A percentile compares a stretch with the other conserved stretches of the same genome.
Evolutionary conservation across 2,888 invertebrate species (phyloP).

Genomic region (Diabrotica balteata): DNA sequence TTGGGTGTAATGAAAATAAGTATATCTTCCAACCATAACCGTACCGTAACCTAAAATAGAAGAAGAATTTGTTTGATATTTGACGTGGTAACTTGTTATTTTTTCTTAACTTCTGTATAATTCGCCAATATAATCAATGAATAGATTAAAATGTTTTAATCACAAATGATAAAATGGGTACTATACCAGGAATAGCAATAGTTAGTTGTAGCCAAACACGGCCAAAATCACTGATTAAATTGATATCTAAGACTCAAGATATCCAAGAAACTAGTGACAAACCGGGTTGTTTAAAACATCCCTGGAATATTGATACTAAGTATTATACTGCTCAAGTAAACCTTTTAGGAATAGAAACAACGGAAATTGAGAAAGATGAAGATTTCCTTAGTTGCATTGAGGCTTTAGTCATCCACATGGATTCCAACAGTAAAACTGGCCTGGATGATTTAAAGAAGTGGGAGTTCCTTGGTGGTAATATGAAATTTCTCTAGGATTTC

Average conservation of each 20-base stretch:
- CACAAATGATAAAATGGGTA: constrained; percentile 40
- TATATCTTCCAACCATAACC: too few species aligned
- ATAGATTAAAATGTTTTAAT: constrained; percentile 7
- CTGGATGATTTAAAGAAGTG: constrained; percentile 55
- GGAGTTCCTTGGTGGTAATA: constrained; percentile 48
- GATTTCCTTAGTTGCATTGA: constrained; percentile 63
- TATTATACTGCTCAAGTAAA: constrained; percentile 73
- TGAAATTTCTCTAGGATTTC: background rate
- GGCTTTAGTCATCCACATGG: constrained; percentile 70
- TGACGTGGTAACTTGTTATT: too few species aligned
- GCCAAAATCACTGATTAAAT: constrained; percentile 57
- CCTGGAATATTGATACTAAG: constrained; percentile 73
- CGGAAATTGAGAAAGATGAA: constrained; percentile 60
- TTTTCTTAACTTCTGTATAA: too few species aligned
- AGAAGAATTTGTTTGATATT: constrained; percentile 1
- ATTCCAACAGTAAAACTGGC: constrained; percentile 63
- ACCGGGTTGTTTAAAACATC: constrained; percentile 48
- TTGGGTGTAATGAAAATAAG: too few species aligned
- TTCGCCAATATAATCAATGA: background rate
- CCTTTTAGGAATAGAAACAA: constrained; percentile 63
- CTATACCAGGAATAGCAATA: constrained; percentile 53
- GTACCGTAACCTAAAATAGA: background rate
- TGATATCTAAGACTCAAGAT: constrained; percentile 52
- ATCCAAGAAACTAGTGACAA: constrained; percentile 42
- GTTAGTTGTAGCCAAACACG: constrained; percentile 57